These are phyloP conservation scores for Hafferia zeledoni DNA, from an alignment of 2,797 vertebrate species.

Conservation along the genomic window DNA sequence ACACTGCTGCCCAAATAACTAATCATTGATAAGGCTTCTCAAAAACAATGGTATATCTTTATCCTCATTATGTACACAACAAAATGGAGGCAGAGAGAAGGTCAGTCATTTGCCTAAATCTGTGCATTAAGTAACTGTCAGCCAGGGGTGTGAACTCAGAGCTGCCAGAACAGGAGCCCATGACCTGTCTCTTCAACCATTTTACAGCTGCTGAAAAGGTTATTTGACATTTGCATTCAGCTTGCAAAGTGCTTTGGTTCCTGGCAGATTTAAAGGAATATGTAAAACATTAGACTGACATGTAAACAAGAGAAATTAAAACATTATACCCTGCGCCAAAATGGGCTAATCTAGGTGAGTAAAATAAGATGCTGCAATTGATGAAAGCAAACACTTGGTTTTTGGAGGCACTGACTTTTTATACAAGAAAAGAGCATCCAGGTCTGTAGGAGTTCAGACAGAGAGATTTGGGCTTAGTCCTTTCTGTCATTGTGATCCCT, in stretches of 20 bases:
- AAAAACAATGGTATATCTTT: background rate
- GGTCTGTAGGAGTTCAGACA: background rate
- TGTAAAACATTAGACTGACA: constrained; percentile 9
- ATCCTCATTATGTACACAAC: background rate
- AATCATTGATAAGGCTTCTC: background rate
- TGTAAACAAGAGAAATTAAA: constrained; percentile 15
- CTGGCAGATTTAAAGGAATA: background rate
- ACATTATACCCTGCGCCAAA: background rate
- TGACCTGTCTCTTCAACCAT: background rate
- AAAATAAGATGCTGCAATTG: background rate
- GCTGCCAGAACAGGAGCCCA: background rate
- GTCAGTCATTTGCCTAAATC: background rate
- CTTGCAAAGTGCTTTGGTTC: constrained; percentile 23
- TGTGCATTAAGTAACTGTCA: background rate
- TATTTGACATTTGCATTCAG: constrained; percentile 2
- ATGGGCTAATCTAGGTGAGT: background rate
- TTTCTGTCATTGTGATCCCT: background rate
- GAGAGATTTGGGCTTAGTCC: background rate
- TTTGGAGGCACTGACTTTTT: background rate
- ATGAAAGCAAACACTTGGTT: background rate
- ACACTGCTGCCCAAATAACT: background rate
- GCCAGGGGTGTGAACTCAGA: background rate
- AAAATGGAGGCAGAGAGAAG: background rate
- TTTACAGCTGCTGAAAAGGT: background rate
- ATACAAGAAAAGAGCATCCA: background rate